Evolutionary conservation across 2,797 vertebrate genomes (phyloP), one percentile per base, ranked within the genome.

Genomic region (Xiphophorus birchmanni): DNA sequence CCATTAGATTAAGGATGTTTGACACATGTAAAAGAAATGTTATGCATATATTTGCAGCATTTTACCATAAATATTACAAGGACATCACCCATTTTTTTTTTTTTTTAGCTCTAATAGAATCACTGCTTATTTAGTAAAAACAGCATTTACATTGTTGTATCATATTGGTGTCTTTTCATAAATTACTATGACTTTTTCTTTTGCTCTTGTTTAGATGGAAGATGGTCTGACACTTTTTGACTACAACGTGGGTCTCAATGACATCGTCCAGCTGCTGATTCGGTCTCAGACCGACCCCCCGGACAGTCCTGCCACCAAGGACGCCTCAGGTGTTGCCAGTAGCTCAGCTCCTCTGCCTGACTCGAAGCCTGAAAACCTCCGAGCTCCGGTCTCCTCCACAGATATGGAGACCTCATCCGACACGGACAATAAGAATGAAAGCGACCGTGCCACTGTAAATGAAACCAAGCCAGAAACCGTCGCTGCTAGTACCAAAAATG

Each of bases 201-300:
- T 69, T 83, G 32, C 17, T 12, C 87, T 76, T 76, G 52, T 89
- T 82, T 83, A 99, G 98, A 97, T 99, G 96, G 98, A 99, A 96
- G 98, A 99, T 95, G 98, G 98, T 87, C 98, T 99, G 90, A 99
- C 98, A 35, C 96, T 99, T 84, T 99, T 99, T 93, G 99, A 99
- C 94, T 99, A 99, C 92, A 97, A 98, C 80, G 99, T 99, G 86
- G 98, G 98, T 89, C 97, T 99, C 86, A 99, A 99, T 83, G 99
- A 99, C 94, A 99, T 99, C 87, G 96, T 99, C 92, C 98, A 99
- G 94, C 97, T 99, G 89, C 95, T 99, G 87, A 98, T 98, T 88
- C 98, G 99, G 83, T 97, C 98, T 56, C 97, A 98, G 81, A 94
- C 96, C 26, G 97, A 98, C 92, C 91, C 96, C 88, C 93, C 97